Conservation (phyloP, 2,797 vertebrate genomes). For the Lepilemur septentrionalis region DNA sequence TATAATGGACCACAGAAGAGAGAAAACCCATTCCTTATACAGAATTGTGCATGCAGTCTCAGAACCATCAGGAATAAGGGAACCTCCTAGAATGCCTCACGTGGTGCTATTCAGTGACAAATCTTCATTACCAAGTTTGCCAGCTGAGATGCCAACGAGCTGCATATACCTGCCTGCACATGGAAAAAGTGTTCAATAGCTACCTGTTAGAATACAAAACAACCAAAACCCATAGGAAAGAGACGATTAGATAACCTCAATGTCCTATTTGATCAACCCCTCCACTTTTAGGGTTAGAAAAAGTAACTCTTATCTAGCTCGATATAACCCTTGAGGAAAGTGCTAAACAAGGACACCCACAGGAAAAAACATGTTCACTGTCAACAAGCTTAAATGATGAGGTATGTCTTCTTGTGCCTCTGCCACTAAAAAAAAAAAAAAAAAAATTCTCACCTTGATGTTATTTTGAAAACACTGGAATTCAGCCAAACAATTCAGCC, state of each 20-base stretch:
- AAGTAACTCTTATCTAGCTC: background rate
- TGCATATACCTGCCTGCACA: background rate
- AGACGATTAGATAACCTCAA: background rate
- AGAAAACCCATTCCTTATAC: background rate
- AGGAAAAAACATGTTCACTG: background rate
- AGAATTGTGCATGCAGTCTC: background rate
- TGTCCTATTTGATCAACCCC: background rate
- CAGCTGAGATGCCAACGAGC: background rate
- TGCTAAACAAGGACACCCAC: background rate
- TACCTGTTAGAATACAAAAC: background rate
- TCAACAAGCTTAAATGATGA: constrained; percentile 1
- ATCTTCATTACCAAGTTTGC: background rate
- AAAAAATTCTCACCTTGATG: background rate
- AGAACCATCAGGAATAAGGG: background rate
- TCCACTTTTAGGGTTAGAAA: background rate
- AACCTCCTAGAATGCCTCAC: background rate
- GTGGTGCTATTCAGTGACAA: background rate
- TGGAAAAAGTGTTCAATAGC: background rate
- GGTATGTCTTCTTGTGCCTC: background rate
- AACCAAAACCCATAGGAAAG: background rate
- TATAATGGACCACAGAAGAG: background rate
- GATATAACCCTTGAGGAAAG: background rate
- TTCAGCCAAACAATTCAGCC: background rate
- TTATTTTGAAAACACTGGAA: constrained; percentile 22
- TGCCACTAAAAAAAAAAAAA: background rate